A percentile compares a stretch with the other conserved stretches of the same genome.
These are phyloP conservation scores for Python bivittatus DNA, from an alignment of 2,113 vertebrate genomes.

Conservation along the genomic window DNA sequence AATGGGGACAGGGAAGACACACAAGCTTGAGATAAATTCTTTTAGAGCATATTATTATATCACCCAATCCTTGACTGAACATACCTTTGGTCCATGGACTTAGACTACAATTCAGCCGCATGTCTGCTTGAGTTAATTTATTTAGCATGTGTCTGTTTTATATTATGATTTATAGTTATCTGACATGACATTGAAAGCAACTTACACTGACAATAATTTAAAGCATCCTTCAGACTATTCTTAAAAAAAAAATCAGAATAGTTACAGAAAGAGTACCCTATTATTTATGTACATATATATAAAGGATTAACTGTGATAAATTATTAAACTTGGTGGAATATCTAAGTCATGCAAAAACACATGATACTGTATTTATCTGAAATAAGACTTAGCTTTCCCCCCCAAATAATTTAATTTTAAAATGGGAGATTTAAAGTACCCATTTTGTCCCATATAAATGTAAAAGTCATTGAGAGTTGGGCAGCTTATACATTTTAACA, in stretches of 20 bases:
- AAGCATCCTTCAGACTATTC: background rate
- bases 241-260: background rate
- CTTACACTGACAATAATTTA: background rate
- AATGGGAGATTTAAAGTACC: background rate
- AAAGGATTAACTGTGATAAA: background rate
- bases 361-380: background rate
- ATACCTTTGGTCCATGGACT: background rate
- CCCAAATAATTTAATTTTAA: background rate
- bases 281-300: too few relatives aligned
- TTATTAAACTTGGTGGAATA: background rate
- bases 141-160: background rate
- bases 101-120: background rate
- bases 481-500: background rate
- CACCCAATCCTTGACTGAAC: background rate
- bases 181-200: background rate
- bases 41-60: background rate
- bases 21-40: background rate
- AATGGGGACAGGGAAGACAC: background rate
- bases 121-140: background rate
- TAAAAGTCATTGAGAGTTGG: background rate
- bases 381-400: background rate
- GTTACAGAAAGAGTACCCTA: background rate
- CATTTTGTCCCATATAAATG: background rate
- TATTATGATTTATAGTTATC: background rate
- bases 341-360: background rate